Base-by-base conservation (phyloP, 1,140 invertebrate genomes). In the Leptopilina clavipes region DNA sequence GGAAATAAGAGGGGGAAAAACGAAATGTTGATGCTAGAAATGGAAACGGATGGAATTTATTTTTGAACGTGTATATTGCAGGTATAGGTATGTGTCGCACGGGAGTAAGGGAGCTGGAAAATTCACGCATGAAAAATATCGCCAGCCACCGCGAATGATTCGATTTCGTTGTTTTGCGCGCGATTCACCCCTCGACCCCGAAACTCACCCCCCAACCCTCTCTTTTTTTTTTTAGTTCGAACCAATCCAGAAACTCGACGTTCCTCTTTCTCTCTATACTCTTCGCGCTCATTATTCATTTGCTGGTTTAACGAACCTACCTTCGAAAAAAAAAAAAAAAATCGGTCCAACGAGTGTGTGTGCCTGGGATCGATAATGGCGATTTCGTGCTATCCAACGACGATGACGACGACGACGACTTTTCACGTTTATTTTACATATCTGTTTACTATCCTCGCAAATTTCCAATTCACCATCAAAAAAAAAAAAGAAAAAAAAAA, bases 101-200 rank as follows among this genome's bases (percentile, higher is more conserved):
- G 54, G 43, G 19, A 9, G 71, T 71, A 80, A n/a, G 73, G 79
- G 80, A 84, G 79, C 82, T 79, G 85, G 81, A 86, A 88, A 88
- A 88, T 89, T 89, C 87, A 88, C 86, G 85, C 86, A 88, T 88
- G 86, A 86, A 87, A 88, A 88, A 87, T 87, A 88, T 83, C 85
- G 81, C 19, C 79, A 84, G 83, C 79, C 83, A 88, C 85, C 83
- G 83, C 83, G 86, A 86, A 84, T 87, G 84, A 88, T 89, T 88
- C 85, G 84, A 89, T 89, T 88, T 87, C 76, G 84, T 86, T 87
- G 85, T 88, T 87, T 88, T 87, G 85, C 81, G 75, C 79, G 71
- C 84, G 83, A 83, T 81, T 84, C 79, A 31, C 18, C 72, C 22
- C 74, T 25, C 59, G 11, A 18, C 65, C n/a, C 71, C 70, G 25